Conservation (phyloP, 2,113 vertebrate genomes). For the Lepus europaeus region DNA sequence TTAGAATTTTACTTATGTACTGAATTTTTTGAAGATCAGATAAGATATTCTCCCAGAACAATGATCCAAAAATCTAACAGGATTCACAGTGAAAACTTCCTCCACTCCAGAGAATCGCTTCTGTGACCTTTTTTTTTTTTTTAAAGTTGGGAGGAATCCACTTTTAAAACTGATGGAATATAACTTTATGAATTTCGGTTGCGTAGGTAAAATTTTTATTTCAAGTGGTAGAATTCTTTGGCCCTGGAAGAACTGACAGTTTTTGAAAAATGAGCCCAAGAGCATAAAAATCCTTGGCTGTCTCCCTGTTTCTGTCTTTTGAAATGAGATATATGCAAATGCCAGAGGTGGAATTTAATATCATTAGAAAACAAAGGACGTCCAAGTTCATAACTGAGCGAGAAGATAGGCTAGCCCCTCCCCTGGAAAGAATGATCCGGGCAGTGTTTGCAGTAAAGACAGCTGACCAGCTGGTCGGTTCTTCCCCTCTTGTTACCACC, state of each 20-base stretch:
- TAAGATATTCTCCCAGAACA: not conserved
- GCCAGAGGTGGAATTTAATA: conserved; percentile 67
- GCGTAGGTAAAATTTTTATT: conserved; percentile 60
- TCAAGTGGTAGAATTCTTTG: conserved; percentile 66
- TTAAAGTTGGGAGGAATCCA: not conserved
- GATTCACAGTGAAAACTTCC: not conserved
- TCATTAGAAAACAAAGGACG: conserved; percentile 63
- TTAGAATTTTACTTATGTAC: conserved; percentile 27
- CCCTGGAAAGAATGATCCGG: conserved; percentile 52
- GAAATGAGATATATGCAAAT: conserved; percentile 53
- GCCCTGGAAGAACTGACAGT: not conserved
- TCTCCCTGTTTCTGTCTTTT: conserved; percentile 54
- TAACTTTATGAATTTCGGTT: conserved; percentile 56
- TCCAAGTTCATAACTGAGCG: conserved; percentile 48
- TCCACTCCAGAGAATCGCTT: conserved; percentile 4
- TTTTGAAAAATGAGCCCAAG: conserved; percentile 45
- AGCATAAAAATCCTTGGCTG: conserved; percentile 62
- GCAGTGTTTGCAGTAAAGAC: conserved; percentile 40
- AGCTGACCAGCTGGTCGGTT: not conserved
- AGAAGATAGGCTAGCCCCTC: conserved; percentile 32
- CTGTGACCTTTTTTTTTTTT: not conserved
- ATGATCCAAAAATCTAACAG: not conserved
- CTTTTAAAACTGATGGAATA: conserved; percentile 57
- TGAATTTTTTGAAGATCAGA: conserved; percentile 55
- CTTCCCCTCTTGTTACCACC: not conserved